Evolutionary conservation across 2,888 invertebrate species (phyloP).

Genomic region (Herminia tarsipennalis): DNA sequence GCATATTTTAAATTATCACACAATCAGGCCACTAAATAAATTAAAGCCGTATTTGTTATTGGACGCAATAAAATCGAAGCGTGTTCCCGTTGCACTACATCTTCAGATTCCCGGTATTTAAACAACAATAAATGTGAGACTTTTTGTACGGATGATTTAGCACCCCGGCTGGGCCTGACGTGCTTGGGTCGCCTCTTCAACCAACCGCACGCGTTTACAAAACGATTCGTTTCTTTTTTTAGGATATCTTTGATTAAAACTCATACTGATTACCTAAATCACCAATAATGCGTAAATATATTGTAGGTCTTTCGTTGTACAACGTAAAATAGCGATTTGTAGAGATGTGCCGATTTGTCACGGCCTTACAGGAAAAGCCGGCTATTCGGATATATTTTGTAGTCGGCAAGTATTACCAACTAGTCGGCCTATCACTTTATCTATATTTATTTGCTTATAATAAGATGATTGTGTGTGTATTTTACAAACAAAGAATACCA

Average conservation of each 20-base stretch:
- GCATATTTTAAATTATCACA: not conserved
- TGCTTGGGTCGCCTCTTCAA: not conserved
- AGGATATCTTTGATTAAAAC: not conserved
- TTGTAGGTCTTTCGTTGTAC: too few relatives aligned
- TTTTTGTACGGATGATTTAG: slow-evolving; percentile 56
- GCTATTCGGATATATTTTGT: too few relatives aligned
- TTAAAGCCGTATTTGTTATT: slow-evolving; percentile 16
- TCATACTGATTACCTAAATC: not conserved
- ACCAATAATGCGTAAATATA: too few relatives aligned
- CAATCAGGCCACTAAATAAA: not conserved
- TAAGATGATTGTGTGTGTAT: too few relatives aligned
- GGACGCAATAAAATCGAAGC: slow-evolving; percentile 19
- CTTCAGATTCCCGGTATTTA: slow-evolving; percentile 52
- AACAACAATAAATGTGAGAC: slow-evolving; percentile 50
- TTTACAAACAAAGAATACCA: too few relatives aligned
- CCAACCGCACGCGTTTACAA: slow-evolving; percentile 1
- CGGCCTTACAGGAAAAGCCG: too few relatives aligned
- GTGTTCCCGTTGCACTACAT: slow-evolving; percentile 9
- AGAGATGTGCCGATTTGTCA: too few relatives aligned
- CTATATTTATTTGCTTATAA: too few relatives aligned
- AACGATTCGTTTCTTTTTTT: not conserved
- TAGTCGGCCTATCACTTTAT: too few relatives aligned
- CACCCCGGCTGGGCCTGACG: slow-evolving; percentile 24
- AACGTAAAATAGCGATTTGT: too few relatives aligned
- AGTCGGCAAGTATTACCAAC: too few relatives aligned